Evolutionary conservation across 2,113 vertebrate species (phyloP).

Genomic region (Ammodytes dubius): DNA sequence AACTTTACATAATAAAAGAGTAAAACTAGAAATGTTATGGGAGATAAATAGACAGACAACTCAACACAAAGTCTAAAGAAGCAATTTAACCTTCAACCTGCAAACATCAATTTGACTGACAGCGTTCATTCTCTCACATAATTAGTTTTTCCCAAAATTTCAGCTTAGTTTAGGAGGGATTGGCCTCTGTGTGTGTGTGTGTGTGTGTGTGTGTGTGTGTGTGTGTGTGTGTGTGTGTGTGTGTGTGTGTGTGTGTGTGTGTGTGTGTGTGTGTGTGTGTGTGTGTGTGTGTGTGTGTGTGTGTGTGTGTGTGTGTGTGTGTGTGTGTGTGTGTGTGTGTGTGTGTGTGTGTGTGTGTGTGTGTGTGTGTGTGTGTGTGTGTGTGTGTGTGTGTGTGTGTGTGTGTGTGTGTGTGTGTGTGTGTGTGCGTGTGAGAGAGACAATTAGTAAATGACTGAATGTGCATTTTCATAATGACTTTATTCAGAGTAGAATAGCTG

Average conservation of each 20-base stretch:
- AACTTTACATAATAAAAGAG: too few relatives aligned
- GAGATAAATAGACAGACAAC: too few relatives aligned
- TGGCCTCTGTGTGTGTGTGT: constrained; percentile 32
- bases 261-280: constrained; percentile 44
- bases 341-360: constrained; percentile 23
- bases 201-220: constrained; percentile 16
- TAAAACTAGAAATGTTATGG: too few relatives aligned
- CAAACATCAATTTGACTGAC: too few relatives aligned
- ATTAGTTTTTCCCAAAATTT: constrained; percentile 60
- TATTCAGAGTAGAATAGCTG: too few relatives aligned
- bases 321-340: constrained; percentile 59
- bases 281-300: constrained; percentile 10
- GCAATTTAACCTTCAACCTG: too few relatives aligned
- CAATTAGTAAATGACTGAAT: too few relatives aligned
- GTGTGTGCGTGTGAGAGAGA: constrained; percentile 4
- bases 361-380: constrained; percentile 7
- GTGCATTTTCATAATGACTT: too few relatives aligned
- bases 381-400: neutral
- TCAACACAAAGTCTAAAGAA: too few relatives aligned
- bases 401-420: neutral
- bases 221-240: constrained; percentile 17
- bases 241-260: constrained; percentile 11
- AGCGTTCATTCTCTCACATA: constrained; percentile 34
- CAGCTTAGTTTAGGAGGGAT: constrained; percentile 40
- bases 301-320: constrained; percentile 36